phyloP scores from a whole-genome alignment of 2,113 vertebrate genomes.

The Dascyllus trimaculatus region DNA sequence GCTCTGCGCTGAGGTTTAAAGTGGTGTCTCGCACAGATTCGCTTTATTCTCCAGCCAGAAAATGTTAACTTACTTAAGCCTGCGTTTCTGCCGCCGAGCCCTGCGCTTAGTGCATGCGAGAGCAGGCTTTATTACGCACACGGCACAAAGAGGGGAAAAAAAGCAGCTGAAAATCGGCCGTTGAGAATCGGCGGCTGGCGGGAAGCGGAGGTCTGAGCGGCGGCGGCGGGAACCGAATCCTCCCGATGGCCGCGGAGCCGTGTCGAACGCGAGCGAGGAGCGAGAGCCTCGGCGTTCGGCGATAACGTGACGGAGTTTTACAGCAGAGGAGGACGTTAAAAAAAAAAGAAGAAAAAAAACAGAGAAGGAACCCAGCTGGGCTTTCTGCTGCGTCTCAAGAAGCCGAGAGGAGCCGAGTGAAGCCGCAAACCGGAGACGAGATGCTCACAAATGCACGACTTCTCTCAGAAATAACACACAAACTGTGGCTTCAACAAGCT shows the following conservation, averaged over 20 bases:
- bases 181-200: slow-evolving; percentile 30
- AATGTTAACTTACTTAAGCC: slow-evolving; percentile 74
- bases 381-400: slow-evolving; percentile 34
- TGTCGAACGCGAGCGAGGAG: slow-evolving; percentile 9
- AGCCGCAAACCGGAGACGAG: no score
- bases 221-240: slow-evolving; percentile 13
- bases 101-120: slow-evolving; percentile 59
- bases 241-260: slow-evolving; percentile 17
- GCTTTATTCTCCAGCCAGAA: slow-evolving; percentile 74
- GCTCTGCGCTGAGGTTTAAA: slow-evolving; percentile 43
- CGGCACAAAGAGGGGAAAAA: slow-evolving; percentile 5
- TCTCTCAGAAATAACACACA: no score
- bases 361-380: slow-evolving; percentile 29
- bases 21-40: slow-evolving; percentile 37
- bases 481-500: no score
- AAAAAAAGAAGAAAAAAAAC: no score
- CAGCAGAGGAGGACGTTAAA: slow-evolving; percentile 34
- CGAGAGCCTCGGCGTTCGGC: slow-evolving; percentile 16
- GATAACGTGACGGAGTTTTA: slow-evolving; percentile 50
- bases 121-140: slow-evolving; percentile 34
- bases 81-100: slow-evolving; percentile 65
- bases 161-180: no score
- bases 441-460: no score
- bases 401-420: neutral
- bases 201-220: slow-evolving; percentile 33